Conservation (phyloP, 2,888 invertebrate genomes). For the Mimas tiliae region DNA sequence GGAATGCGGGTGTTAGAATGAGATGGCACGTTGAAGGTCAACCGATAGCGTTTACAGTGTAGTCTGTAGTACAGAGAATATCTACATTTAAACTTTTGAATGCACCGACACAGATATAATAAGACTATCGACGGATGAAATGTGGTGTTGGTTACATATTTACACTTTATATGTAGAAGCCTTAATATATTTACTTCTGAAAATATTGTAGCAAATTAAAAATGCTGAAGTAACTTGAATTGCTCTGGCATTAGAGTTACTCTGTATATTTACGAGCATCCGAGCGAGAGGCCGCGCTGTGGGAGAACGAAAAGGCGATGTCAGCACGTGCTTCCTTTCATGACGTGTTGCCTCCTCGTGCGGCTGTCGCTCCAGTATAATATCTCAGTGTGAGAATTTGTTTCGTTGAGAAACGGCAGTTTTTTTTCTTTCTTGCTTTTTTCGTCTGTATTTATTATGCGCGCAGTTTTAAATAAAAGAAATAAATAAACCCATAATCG, state of each 20-base stretch:
- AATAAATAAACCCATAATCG: slow-evolving; percentile 16
- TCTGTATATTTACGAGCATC: slow-evolving; percentile 19
- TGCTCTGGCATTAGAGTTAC: slow-evolving; percentile 7
- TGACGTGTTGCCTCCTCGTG: slow-evolving; percentile 73
- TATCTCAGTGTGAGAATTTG: slow-evolving; percentile 73
- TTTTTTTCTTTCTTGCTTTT: slow-evolving; percentile 43
- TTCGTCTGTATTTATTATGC: neutral
- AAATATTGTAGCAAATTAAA: neutral
- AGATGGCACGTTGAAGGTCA: slow-evolving; percentile 77
- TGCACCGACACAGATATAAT: neutral
- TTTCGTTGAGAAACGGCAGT: slow-evolving; percentile 56
- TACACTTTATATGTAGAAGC: neutral
- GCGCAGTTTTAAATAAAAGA: neutral
- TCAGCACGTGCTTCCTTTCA: slow-evolving; percentile 80
- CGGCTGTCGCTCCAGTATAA: slow-evolving; percentile 73
- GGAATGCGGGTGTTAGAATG: slow-evolving; percentile 73
- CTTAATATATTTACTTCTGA: neutral
- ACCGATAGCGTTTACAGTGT: slow-evolving; percentile 72
- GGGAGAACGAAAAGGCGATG: slow-evolving; percentile 54
- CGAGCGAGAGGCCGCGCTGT: slow-evolving; percentile 46
- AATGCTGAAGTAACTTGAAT: slow-evolving; percentile 25
- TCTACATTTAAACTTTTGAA: slow-evolving; percentile 33
- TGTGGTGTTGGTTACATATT: neutral
- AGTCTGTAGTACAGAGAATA: slow-evolving; percentile 48
- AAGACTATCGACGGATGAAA: neutral